phyloP scores from a whole-genome alignment of 2,797 vertebrate genomes.

The Serranus cabrilla region DNA sequence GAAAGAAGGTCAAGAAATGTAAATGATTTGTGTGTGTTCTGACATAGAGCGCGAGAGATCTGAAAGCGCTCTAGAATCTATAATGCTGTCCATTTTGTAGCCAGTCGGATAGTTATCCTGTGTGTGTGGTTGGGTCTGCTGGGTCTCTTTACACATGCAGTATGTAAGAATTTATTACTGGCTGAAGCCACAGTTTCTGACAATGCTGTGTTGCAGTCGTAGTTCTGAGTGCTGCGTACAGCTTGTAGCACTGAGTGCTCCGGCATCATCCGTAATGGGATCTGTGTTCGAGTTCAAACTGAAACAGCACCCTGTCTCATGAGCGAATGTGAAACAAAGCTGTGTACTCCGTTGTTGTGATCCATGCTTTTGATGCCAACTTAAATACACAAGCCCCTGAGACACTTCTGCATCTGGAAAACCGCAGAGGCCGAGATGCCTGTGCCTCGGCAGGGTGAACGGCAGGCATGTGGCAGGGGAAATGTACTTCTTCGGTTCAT shows the following conservation, averaged over 20 bases:
- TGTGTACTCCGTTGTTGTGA: slow-evolving; percentile 55
- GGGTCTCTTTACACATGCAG: slow-evolving; percentile 11
- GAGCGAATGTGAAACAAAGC: slow-evolving; percentile 69
- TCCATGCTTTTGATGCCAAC: slow-evolving; percentile 64
- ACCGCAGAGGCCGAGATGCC: slow-evolving; percentile 51
- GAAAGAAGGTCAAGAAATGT: slow-evolving; percentile 14
- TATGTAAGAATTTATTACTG: slow-evolving; percentile 30
- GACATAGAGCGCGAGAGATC: not conserved
- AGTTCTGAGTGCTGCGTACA: slow-evolving; percentile 29
- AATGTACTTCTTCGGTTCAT: slow-evolving; percentile 68
- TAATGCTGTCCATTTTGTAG: slow-evolving; percentile 10
- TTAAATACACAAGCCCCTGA: slow-evolving; percentile 62
- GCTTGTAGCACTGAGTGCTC: slow-evolving; percentile 43
- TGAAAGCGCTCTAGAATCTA: not conserved
- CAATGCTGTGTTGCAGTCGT: slow-evolving; percentile 18
- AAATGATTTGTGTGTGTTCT: slow-evolving; percentile 6
- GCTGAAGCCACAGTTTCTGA: slow-evolving; percentile 33
- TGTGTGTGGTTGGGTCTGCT: slow-evolving; percentile 7
- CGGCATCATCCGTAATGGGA: slow-evolving; percentile 54
- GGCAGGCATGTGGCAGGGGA: slow-evolving; percentile 62
- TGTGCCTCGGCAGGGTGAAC: slow-evolving; percentile 59
- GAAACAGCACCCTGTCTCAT: slow-evolving; percentile 54
- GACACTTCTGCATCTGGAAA: slow-evolving; percentile 64
- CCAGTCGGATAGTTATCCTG: not conserved
- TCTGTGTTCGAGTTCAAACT: slow-evolving; percentile 56